These are phyloP conservation scores for Enteromius mattozi DNA, from an alignment of 2,797 vertebrate genomes.

Conservation along the genomic window DNA sequence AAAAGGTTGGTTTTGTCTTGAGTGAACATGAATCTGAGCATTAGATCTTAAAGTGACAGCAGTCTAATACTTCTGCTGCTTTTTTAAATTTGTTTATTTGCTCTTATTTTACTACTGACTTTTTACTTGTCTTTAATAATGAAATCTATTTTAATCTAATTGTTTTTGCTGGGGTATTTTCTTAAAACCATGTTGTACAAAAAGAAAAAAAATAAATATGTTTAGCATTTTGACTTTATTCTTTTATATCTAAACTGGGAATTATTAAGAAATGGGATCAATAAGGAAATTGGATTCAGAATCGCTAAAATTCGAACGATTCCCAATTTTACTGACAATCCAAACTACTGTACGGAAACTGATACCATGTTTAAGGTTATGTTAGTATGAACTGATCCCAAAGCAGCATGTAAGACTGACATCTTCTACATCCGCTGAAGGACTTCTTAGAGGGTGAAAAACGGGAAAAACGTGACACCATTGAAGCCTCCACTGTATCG, in stretches of 20 bases:
- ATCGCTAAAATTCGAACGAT: not conserved
- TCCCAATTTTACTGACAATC: not conserved
- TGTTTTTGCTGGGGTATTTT: not conserved
- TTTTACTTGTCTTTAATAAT: not conserved
- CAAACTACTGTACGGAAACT: not conserved
- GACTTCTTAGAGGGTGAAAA: slow-evolving; percentile 25
- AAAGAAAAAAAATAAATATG: not conserved
- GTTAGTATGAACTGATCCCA: not conserved
- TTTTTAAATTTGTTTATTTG: not conserved
- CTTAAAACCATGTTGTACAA: not conserved
- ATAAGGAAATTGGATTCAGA: too few relatives aligned
- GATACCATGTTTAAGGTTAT: not conserved
- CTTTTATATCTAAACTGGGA: too few relatives aligned
- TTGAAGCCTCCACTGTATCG: slow-evolving; percentile 53
- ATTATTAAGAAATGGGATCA: too few relatives aligned
- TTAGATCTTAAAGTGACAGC: not conserved
- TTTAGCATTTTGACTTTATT: too few relatives aligned
- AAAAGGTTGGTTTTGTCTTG: not conserved
- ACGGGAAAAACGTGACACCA: slow-evolving; percentile 7
- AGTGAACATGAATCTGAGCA: not conserved
- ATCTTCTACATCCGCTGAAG: slow-evolving; percentile 13
- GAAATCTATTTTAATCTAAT: not conserved
- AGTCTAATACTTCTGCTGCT: not conserved
- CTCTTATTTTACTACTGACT: not conserved
- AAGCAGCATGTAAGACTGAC: not conserved